Percentiles rank a stretch among this genome's conserved stretches.
Evolutionary conservation across 2,797 vertebrate genomes (phyloP).

Genomic region (Pelodytes ibericus): DNA sequence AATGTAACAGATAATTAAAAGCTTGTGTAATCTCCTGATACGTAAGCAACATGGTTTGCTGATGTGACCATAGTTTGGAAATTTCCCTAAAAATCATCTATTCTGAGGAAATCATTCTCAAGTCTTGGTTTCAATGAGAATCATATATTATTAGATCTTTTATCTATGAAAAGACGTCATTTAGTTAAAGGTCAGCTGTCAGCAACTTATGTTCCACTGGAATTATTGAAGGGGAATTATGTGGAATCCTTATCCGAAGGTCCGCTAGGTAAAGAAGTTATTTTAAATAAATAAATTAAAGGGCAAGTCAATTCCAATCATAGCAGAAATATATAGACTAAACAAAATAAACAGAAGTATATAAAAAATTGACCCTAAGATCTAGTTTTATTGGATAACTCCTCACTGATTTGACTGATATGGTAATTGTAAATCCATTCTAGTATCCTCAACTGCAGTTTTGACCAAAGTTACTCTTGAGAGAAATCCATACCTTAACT

Average conservation of each 20-base stretch:
- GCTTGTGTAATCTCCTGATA: background rate
- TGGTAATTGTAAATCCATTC: too few species aligned
- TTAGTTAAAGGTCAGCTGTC: constrained; percentile 11
- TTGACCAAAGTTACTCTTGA: too few species aligned
- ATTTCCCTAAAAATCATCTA: background rate
- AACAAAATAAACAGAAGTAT: too few species aligned
- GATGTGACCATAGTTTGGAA: background rate
- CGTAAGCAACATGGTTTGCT: background rate
- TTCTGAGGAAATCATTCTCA: background rate
- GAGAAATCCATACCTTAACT: too few species aligned
- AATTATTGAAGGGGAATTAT: background rate
- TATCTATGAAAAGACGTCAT: background rate
- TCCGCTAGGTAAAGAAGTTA: too few species aligned
- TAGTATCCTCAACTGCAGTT: too few species aligned
- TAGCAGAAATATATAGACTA: too few species aligned
- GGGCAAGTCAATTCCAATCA: too few species aligned
- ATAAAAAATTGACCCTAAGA: too few species aligned
- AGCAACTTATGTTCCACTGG: background rate
- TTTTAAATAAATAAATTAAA: too few species aligned
- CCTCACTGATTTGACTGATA: too few species aligned
- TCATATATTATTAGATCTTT: background rate
- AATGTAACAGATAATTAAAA: background rate
- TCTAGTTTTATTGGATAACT: too few species aligned
- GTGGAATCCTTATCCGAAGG: background rate
- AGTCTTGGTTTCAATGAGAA: background rate